Conservation (phyloP, 1,140 invertebrate genomes). For the Drosophila bipectinata region DNA sequence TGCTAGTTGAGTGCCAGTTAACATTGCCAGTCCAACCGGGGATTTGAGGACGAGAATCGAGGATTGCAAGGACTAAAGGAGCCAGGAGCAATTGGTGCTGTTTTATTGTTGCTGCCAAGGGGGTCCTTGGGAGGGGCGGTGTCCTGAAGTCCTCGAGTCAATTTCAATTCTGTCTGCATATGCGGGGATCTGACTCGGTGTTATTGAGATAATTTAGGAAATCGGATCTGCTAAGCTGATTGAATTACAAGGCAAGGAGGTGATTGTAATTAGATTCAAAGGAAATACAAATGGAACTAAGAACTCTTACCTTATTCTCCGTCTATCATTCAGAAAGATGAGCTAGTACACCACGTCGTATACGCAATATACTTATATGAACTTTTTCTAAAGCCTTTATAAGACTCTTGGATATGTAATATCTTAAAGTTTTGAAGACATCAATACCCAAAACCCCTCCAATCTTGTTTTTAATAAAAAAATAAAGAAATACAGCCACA, state of each 20-base stretch:
- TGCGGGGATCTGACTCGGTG: not conserved
- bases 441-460: not conserved
- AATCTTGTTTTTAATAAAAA: not conserved
- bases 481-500: not conserved
- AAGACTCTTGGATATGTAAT: no score
- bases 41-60: slow-evolving; percentile 32
- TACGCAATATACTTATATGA: not conserved
- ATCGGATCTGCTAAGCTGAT: slow-evolving; percentile 5
- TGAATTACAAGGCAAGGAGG: not conserved
- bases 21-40: slow-evolving; percentile 40
- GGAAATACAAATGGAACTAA: not conserved
- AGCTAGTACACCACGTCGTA: not conserved
- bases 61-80: slow-evolving; percentile 13
- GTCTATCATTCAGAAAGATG: no score
- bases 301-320: no score
- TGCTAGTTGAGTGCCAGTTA: slow-evolving; percentile 72
- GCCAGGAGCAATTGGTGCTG: not conserved
- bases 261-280: not conserved
- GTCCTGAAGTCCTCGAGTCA: slow-evolving; percentile 16
- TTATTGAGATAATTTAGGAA: slow-evolving; percentile 9
- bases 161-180: slow-evolving; percentile 14
- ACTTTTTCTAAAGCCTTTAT: no score
- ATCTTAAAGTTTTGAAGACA: not conserved
- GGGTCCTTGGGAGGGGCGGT: not conserved
- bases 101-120: slow-evolving; percentile 13